Conservation (phyloP, 1,140 invertebrate genomes). For the Lanistes nyassanus region DNA sequence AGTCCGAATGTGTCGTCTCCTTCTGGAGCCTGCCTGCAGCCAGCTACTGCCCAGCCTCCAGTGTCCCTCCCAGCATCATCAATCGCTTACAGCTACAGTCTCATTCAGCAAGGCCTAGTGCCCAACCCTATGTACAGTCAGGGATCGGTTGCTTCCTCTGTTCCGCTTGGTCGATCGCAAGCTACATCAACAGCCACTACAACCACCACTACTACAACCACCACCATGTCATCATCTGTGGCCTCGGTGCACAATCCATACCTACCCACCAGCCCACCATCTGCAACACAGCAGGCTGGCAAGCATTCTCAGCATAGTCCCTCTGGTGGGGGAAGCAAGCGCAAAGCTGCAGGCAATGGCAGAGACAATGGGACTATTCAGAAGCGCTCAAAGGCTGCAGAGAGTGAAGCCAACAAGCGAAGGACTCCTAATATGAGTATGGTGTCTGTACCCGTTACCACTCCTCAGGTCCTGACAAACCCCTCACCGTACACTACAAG, state of each 20-base stretch:
- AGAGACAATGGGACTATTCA: conserved; percentile 17
- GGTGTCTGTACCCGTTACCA: conserved; percentile 73
- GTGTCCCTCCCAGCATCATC: conserved; percentile 53
- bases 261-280: conserved; percentile 25
- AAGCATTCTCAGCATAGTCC: conserved; percentile 71
- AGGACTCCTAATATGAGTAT: conserved; percentile 60
- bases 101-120: conserved; percentile 68
- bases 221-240: conserved; percentile 18
- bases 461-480: conserved; percentile 69
- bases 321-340: conserved; percentile 69
- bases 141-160: conserved; percentile 11
- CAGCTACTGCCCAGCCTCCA: conserved; percentile 56
- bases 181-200: conserved; percentile 28
- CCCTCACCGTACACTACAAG: conserved; percentile 72
- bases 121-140: conserved; percentile 67
- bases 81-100: conserved; percentile 54
- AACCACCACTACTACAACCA: conserved; percentile 1
- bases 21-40: conserved; percentile 12
- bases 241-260: conserved; percentile 13
- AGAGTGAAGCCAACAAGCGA: conserved; percentile 53
- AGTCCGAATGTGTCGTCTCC: not conserved
- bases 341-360: conserved; percentile 29
- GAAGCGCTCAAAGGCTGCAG: conserved; percentile 37
- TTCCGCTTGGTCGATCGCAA: conserved; percentile 29
- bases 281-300: conserved; percentile 19